Base-by-base conservation (phyloP, 2,888 invertebrate genomes). In the Ypsolopha sequella region DNA sequence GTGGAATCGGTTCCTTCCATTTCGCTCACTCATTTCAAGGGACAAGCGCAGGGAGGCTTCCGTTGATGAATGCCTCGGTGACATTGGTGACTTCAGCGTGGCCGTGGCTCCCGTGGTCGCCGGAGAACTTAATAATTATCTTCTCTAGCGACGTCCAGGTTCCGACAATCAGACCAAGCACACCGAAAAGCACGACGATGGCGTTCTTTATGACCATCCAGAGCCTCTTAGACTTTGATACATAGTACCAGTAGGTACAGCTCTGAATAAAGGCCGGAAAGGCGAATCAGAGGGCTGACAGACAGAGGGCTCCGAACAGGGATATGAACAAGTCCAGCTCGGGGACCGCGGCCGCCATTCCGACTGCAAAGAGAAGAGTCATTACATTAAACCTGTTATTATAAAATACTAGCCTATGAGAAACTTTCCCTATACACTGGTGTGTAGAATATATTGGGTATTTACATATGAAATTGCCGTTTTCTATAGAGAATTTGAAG, bases 251-350 rank as follows among this genome's bases (percentile, higher is more conserved):
- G 70, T 92, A 92, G 0, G 94, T 92, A 71, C 93, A 91, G 58
- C 93, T 90, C 67, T 97, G 94, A 60, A 98, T 94, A 56, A 96
- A 82, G 0, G 97, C 96, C 8, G 97, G 97, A 73, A 97, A 94
- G 1, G 95, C 94, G 47, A 98, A 87, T 0, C 97, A 97, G 52
- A 97, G 88, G 0, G 94, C 94, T 0, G 97, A 95, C 46, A 96
- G 87, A 58, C 96, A 95, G 2, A 97, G 88, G 0, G 97, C 96
- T n/a, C 97, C 97, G 65, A 94, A 92, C 44, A 94, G 80, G 0
- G 94, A 93, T 56, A 92, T 91, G 63, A 95, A 94, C 46, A 95
- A 82, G 54, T 94, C 94, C 67, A 97, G 78, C 63, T 94, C 91
- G 0, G 97, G 97, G 53, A 97, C 93, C 0, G 93, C 91, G 7